Base-by-base conservation (phyloP, 2,113 vertebrate species). In the Illadopsis cleaveri region DNA sequence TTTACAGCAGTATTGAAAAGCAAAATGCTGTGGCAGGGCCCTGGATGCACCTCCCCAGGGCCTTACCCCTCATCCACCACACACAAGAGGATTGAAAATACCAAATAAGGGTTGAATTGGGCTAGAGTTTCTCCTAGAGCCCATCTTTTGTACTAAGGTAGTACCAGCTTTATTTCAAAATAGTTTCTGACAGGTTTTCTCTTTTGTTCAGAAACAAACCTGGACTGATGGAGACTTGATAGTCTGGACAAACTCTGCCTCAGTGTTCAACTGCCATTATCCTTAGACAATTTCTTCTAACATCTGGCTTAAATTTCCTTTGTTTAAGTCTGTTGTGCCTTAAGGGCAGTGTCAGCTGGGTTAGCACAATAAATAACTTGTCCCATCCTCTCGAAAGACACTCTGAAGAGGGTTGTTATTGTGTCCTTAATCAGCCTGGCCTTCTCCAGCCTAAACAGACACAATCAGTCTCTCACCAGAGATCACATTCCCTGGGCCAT, bases 371-470 rank as follows among this genome's bases (percentile, higher is more conserved):
- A 80, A 94, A 27, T 54, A 62, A 81, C 21, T 86, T 58, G 42
- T 89, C 51, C 13, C 44, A 50, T 84, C 44, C n/a, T 95, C 62
- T 77, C 33, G 7, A 28, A 61, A 54, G 30, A 56, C 31, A 23
- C 25, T 68, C 58, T 70, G 35, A 86, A 94, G 64, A 88, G 42
- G 24, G 19, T 58, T 92, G 64, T 88, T 93, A 35, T 53, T 82
- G 12, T 86, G 58, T 77, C 38, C 56, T 79, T 51, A 54, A 50
- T 62, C 47, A 61, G 42, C 22, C 30, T 82, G 76, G 33, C 30
- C 13, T n/a, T 82, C 48, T 76, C 27, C 54, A 96, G 53, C 45
- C 68, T 90, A 95, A 94, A 90, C 61, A 96, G 37, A 90, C 20
- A 72, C 4, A 76, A 71, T 15, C 22, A 40, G 3, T 14, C 40